These are phyloP conservation scores for Ptilorrhoa leucosticta DNA, from an alignment of 2,113 vertebrate species.

Conservation along the genomic window DNA sequence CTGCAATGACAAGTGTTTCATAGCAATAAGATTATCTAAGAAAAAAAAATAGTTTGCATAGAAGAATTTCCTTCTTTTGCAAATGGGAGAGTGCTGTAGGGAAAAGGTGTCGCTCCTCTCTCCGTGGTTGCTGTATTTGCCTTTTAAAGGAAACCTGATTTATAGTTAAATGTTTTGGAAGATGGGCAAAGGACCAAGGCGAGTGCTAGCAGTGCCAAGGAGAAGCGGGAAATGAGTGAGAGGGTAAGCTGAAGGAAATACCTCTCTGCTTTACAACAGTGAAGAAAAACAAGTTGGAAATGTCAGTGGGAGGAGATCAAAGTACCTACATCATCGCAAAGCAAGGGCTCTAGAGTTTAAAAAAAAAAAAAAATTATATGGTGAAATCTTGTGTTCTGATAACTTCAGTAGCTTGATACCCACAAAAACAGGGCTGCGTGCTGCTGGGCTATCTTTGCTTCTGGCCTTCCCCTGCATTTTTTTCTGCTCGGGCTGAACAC, in stretches of 20 bases:
- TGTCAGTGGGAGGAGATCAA: not conserved
- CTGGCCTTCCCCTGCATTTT: not conserved
- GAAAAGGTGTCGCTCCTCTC: not conserved
- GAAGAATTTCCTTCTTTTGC: not conserved
- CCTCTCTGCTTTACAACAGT: not conserved
- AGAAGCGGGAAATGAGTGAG: constrained; percentile 10
- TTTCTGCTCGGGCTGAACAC: not conserved
- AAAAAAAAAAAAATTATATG: not conserved
- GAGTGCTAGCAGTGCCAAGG: not conserved
- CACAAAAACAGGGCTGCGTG: not conserved
- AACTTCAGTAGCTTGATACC: not conserved
- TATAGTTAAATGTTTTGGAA: constrained; percentile 15
- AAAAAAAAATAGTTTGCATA: not conserved
- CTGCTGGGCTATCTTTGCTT: not conserved
- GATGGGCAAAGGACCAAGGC: constrained; percentile 14
- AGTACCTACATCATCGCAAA: not conserved
- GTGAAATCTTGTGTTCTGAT: not conserved
- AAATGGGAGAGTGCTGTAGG: not conserved
- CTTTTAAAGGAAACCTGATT: constrained; percentile 10
- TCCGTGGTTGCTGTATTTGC: not conserved
- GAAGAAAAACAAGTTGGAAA: constrained; percentile 15
- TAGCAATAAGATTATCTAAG: not conserved
- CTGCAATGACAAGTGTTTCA: not conserved
- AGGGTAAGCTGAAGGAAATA: not conserved
- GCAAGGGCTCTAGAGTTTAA: not conserved